These are phyloP conservation scores for Acheta domesticus DNA, from an alignment of 2,888 invertebrate species.

Conservation along the genomic window DNA sequence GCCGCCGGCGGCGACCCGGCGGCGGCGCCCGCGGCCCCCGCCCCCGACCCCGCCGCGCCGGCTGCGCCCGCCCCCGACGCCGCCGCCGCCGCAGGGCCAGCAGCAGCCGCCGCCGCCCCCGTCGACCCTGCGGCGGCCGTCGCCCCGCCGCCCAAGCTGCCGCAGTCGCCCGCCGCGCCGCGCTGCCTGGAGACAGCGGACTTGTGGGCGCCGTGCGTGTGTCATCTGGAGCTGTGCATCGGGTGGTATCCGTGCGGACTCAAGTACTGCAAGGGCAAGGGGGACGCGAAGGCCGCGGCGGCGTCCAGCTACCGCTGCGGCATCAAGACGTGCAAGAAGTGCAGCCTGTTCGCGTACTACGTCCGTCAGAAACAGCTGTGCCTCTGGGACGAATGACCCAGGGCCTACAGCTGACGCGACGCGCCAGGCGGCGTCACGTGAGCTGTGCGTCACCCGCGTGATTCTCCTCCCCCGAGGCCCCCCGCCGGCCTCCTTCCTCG, in stretches of 20 bases:
- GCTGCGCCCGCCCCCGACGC: background rate
- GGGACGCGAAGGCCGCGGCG: conserved; percentile 55
- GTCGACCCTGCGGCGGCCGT: background rate
- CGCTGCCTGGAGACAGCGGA: conserved; percentile 65
- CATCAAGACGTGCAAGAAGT: conserved; percentile 90
- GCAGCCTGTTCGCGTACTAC: conserved; percentile 83
- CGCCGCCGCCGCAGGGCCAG: background rate
- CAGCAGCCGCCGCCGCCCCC: background rate
- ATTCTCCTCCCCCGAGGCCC: background rate
- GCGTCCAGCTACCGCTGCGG: conserved; percentile 81
- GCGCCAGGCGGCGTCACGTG: background rate
- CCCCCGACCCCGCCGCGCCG: background rate
- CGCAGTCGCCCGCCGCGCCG: conserved; percentile 33
- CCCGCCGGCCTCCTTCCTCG: background rate
- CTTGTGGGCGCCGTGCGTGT: conserved; percentile 72
- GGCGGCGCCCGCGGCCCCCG: background rate
- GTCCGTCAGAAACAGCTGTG: conserved; percentile 79
- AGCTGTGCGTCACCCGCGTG: background rate
- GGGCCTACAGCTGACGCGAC: conserved; percentile 22
- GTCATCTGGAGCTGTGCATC: conserved; percentile 82
- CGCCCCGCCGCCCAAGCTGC: background rate
- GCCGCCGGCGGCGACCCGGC: background rate
- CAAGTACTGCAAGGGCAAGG: conserved; percentile 82
- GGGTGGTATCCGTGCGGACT: conserved; percentile 96
- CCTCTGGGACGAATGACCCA: conserved; percentile 71